phyloP scores from a whole-genome alignment of 2,888 invertebrate genomes.

The Panopea generosa region DNA sequence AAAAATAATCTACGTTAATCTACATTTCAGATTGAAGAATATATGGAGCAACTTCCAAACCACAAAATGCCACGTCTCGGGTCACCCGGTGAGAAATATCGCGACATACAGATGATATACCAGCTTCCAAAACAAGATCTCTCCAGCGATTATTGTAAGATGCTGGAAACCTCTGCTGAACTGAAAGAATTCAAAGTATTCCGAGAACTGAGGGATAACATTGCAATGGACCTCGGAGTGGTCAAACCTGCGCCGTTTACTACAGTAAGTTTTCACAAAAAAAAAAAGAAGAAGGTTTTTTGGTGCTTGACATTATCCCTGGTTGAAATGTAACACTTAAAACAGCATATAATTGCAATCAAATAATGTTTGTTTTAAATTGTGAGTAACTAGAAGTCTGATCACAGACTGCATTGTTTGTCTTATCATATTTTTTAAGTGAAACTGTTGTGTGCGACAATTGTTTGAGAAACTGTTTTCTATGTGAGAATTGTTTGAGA shows the following conservation, averaged over 20 bases:
- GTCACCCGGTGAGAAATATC: conserved; percentile 92
- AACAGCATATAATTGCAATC: no score
- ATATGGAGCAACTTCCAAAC: conserved; percentile 94
- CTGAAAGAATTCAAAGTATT: conserved; percentile 93
- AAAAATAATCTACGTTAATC: no score
- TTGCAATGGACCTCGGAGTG: conserved; percentile 96
- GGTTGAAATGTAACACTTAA: no score
- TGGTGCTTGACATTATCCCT: no score
- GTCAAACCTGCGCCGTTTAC: conserved; percentile 83
- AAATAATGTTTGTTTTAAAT: no score
- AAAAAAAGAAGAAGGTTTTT: no score
- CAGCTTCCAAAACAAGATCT: conserved; percentile 95
- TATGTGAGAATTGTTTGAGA: no score
- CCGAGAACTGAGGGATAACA: conserved; percentile 96
- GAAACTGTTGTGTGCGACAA: no score
- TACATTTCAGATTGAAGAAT: conserved; percentile 95
- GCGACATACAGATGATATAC: conserved; percentile 92
- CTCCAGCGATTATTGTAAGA: conserved; percentile 93
- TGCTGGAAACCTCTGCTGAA: conserved; percentile 71
- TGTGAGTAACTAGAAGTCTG: no score
- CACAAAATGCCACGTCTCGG: conserved; percentile 92
- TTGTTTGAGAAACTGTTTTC: no score
- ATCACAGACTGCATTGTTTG: no score
- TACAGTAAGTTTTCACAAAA: conserved; percentile 73
- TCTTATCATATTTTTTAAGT: no score